These are phyloP conservation scores for Lepidocyrtoides sp. DNA, from an alignment of 2,888 invertebrate species.

Conservation along the genomic window DNA sequence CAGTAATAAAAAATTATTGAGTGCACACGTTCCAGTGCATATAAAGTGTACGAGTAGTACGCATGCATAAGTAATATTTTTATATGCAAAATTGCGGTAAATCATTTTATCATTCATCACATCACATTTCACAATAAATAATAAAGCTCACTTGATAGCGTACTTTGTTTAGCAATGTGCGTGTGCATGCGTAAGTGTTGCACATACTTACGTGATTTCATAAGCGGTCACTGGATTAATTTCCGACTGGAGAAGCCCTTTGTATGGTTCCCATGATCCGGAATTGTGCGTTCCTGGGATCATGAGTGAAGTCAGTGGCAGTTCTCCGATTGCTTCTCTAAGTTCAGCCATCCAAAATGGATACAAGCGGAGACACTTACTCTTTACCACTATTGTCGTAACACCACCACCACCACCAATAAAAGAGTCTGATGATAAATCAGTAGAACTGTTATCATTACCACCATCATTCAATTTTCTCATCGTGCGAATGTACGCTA, in stretches of 20 bases:
- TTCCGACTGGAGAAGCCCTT: constrained; percentile 63
- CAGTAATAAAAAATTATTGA: neutral
- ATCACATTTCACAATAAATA: constrained; percentile 21
- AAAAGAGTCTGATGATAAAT: neutral
- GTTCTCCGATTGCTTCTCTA: constrained; percentile 87
- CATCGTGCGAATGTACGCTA: constrained; percentile 42
- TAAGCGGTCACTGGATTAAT: constrained; percentile 71
- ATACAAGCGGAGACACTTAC: constrained; percentile 90
- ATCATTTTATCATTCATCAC: constrained; percentile 51
- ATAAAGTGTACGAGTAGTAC: neutral
- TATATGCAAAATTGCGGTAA: constrained; percentile 22
- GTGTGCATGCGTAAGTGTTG: neutral
- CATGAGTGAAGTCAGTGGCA: constrained; percentile 89
- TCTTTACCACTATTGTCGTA: constrained; percentile 78
- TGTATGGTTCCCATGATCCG: constrained; percentile 87
- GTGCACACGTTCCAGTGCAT: constrained; percentile 15
- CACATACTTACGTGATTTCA: constrained; percentile 69
- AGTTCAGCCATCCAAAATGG: constrained; percentile 78
- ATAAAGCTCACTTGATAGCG: neutral
- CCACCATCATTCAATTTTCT: constrained; percentile 12
- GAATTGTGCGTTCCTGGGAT: constrained; percentile 91
- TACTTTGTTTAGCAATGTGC: neutral
- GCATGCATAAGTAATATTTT: neutral
- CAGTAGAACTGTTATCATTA: constrained; percentile 17
- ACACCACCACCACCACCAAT: too few species aligned